phyloP scores from a whole-genome alignment of 30 jellyfish, hydroid and myxozoan genomes.

The Hydra vulgaris region DNA sequence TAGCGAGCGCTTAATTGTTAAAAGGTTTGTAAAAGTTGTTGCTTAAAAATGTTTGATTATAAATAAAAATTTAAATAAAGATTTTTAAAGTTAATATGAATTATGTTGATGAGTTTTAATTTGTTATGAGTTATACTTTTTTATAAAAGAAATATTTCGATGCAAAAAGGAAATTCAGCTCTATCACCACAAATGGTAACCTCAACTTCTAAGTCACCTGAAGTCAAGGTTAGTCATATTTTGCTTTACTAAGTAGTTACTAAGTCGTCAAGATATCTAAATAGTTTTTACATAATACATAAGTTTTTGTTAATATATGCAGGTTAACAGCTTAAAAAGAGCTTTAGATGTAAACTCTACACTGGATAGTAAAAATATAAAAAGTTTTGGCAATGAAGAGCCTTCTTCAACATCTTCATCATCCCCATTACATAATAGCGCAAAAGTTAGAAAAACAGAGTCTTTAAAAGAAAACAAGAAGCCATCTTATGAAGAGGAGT shows the following conservation, averaged over 20 bases:
- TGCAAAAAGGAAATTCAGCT: slow-evolving; percentile 25
- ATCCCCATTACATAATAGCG: not conserved
- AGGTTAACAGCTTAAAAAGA: not conserved
- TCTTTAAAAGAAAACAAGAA: not conserved
- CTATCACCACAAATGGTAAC: slow-evolving; percentile 77
- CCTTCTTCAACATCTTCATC: slow-evolving; percentile 64
- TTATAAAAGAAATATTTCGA: slow-evolving; percentile 30
- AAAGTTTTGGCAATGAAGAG: slow-evolving; percentile 21
- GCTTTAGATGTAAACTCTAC: not conserved
- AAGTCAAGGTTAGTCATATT: slow-evolving; percentile 38
- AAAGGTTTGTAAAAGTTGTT: slow-evolving; percentile 48
- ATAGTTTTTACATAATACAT: no score
- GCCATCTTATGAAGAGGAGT: slow-evolving; percentile 32
- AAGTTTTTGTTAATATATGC: no score
- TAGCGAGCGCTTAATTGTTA: slow-evolving; percentile 47
- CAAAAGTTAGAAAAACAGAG: not conserved
- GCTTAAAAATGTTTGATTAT: not conserved
- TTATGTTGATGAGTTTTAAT: not conserved
- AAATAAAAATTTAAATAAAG: not conserved
- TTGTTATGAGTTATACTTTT: not conserved
- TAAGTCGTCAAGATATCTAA: slow-evolving; percentile 2
- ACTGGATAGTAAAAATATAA: slow-evolving; percentile 16
- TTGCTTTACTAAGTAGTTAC: not conserved
- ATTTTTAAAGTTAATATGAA: no score
- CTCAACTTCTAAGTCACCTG: slow-evolving; percentile 90